phyloP scores from a whole-genome alignment of 2,888 invertebrate genomes.

The Xanthia icteritia region DNA sequence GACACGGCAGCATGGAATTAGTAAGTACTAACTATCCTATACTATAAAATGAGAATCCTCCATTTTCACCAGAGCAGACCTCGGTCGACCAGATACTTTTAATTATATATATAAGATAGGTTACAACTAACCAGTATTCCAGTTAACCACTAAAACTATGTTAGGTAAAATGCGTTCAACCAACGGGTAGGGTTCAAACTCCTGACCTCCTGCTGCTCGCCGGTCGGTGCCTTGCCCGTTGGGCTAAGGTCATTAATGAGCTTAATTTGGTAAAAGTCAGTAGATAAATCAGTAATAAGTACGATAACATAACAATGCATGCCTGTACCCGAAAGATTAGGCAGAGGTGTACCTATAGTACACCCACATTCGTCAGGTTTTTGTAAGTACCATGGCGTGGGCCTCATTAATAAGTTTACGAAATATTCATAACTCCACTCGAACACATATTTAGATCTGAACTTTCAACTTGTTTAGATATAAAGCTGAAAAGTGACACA shows the following conservation, averaged over 20 bases:
- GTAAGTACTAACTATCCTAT: too few species aligned
- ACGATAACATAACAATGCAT: too few species aligned
- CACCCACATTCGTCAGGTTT: too few species aligned
- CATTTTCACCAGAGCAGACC: too few species aligned
- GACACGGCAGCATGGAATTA: too few species aligned
- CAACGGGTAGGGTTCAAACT: background rate
- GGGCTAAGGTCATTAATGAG: background rate
- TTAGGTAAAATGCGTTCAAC: too few species aligned
- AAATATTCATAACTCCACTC: background rate
- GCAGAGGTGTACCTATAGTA: too few species aligned
- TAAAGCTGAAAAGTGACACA: background rate
- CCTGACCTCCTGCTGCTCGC: background rate
- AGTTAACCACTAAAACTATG: background rate
- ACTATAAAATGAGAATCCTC: too few species aligned
- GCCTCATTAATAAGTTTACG: background rate
- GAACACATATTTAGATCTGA: background rate
- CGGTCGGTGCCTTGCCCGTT: background rate
- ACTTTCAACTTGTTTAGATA: background rate
- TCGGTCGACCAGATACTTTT: too few species aligned
- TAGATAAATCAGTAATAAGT: too few species aligned
- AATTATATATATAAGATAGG: background rate
- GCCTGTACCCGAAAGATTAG: too few species aligned
- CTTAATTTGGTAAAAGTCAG: background rate
- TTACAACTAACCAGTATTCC: background rate
- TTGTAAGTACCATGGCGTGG: background rate